Conservation (phyloP, 2,113 vertebrate genomes). For the Theristicus caerulescens region DNA sequence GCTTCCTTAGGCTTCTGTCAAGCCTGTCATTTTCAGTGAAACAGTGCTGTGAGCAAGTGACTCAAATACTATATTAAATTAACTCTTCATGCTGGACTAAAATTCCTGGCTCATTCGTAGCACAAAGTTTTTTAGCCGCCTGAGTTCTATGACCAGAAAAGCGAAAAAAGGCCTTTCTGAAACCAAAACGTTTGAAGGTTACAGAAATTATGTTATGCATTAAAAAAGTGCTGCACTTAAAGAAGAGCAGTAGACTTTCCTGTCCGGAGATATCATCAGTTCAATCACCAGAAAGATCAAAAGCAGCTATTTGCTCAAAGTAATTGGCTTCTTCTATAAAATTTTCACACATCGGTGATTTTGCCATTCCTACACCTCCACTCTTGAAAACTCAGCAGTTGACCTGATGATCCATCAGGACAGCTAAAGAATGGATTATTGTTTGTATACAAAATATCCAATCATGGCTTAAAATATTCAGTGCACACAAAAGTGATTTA, state of each 20-base stretch:
- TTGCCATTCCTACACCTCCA: neutral
- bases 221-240: neutral
- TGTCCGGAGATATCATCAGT: neutral
- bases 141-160: neutral
- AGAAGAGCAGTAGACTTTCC: neutral
- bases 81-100: neutral
- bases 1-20: neutral
- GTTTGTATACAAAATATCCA: neutral
- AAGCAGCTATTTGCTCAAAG: slow-evolving; percentile 19
- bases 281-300: slow-evolving; percentile 28
- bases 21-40: neutral
- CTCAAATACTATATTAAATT: neutral
- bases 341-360: neutral
- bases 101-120: neutral
- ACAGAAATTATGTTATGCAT: neutral
- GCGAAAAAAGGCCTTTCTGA: neutral
- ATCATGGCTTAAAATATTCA: neutral
- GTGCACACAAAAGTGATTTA: neutral
- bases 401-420: neutral
- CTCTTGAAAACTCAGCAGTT: neutral
- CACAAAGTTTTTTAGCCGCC: neutral
- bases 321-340: neutral
- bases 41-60: neutral
- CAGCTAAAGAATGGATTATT: neutral
- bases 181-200: neutral